Evolutionary conservation across 2,113 vertebrate genomes (phyloP).

Genomic region (Myxocyprinus asiaticus): DNA sequence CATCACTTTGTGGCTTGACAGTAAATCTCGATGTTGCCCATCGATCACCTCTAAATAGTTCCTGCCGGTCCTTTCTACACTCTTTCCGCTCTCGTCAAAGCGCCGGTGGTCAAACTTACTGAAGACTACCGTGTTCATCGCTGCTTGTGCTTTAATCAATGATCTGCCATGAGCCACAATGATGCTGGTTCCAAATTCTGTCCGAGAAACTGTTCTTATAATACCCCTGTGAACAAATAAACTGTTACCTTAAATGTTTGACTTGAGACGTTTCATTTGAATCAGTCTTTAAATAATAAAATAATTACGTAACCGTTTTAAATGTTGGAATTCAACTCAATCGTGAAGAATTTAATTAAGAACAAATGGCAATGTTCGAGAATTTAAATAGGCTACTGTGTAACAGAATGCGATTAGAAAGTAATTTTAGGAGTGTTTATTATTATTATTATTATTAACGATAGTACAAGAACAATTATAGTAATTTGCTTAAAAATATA

Average conservation of each 20-base stretch:
- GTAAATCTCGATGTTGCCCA: constrained; percentile 78
- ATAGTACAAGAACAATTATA: background rate
- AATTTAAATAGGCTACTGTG: background rate
- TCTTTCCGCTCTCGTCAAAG: constrained; percentile 85
- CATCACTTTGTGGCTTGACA: constrained; percentile 81
- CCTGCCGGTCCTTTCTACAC: constrained; percentile 83
- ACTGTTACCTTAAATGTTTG: background rate
- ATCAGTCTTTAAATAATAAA: too few relatives aligned
- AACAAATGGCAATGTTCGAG: too few relatives aligned
- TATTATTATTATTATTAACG: background rate
- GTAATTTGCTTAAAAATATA: background rate
- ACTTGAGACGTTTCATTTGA: too few relatives aligned
- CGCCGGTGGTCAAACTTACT: constrained; percentile 90
- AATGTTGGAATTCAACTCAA: too few relatives aligned
- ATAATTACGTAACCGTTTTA: too few relatives aligned
- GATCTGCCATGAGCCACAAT: constrained; percentile 7
- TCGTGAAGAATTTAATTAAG: too few relatives aligned
- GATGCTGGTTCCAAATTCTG: constrained; percentile 7
- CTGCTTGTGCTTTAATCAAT: constrained; percentile 33
- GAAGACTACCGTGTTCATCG: constrained; percentile 95
- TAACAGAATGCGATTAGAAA: background rate
- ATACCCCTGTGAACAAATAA: constrained; percentile 57
- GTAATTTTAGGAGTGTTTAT: too few relatives aligned
- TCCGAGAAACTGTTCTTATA: background rate
- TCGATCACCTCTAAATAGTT: constrained; percentile 88